Conservation (phyloP, 2,797 vertebrate genomes). For the Cirrhinus mrigala region DNA sequence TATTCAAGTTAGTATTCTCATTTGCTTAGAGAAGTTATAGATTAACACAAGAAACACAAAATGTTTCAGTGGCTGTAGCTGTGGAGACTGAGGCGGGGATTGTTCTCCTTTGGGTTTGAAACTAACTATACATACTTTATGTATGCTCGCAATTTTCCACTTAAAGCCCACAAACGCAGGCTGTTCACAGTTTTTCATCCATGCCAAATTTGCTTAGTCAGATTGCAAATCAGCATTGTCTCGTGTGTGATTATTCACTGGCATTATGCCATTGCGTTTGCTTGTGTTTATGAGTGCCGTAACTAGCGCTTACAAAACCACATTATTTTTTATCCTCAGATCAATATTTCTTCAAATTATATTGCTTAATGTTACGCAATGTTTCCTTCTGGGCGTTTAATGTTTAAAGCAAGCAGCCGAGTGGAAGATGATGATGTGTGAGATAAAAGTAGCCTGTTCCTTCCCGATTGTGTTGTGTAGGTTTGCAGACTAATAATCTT, state of each 20-base stretch:
- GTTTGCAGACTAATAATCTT: slow-evolving; percentile 39
- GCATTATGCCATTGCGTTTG: slow-evolving; percentile 5
- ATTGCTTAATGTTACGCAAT: neutral
- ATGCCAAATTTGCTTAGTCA: slow-evolving; percentile 28
- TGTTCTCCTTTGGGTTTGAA: neutral
- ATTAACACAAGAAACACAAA: neutral
- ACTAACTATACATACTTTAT: slow-evolving; percentile 9
- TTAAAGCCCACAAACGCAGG: slow-evolving; percentile 11
- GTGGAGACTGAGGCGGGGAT: slow-evolving; percentile 13
- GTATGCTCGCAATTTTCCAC: slow-evolving; percentile 17
- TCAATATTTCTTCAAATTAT: slow-evolving; percentile 26
- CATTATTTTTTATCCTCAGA: slow-evolving; percentile 16
- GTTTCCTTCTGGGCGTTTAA: slow-evolving; percentile 38
- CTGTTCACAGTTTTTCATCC: slow-evolving; percentile 31
- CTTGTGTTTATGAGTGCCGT: neutral
- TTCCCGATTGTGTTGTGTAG: slow-evolving; percentile 2
- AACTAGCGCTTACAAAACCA: slow-evolving; percentile 7
- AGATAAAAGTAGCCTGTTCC: slow-evolving; percentile 34
- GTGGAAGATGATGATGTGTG: slow-evolving; percentile 22
- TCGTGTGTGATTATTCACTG: slow-evolving; percentile 19
- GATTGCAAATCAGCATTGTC: slow-evolving; percentile 27
- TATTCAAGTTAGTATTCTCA: neutral
- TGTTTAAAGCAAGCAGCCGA: neutral
- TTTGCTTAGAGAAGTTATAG: slow-evolving; percentile 9
- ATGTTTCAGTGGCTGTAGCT: slow-evolving; percentile 10